Percentiles rank a stretch among this genome's conserved stretches.
These are phyloP conservation scores for Vollenhovia emeryi DNA, from an alignment of 1,140 invertebrate genomes.

Conservation along the genomic window DNA sequence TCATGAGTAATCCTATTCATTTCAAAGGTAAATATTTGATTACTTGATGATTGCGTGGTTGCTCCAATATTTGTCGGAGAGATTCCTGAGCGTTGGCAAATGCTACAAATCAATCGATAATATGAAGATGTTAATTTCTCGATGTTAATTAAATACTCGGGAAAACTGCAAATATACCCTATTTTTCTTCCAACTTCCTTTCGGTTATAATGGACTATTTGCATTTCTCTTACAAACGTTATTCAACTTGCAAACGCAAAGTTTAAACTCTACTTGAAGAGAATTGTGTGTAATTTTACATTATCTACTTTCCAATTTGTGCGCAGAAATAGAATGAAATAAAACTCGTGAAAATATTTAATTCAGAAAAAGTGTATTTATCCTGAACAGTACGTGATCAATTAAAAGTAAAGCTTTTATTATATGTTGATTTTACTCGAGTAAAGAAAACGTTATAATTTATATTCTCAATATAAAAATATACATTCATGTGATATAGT, in stretches of 20 bases:
- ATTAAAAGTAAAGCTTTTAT: background rate
- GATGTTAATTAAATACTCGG: background rate
- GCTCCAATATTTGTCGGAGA: background rate
- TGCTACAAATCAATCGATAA: background rate
- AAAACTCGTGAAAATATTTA: background rate
- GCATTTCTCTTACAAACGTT: background rate
- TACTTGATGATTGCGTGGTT: background rate
- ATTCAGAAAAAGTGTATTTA: background rate
- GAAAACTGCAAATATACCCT: background rate
- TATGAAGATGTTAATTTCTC: background rate
- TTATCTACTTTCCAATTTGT: background rate
- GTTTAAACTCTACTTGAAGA: conserved; percentile 1
- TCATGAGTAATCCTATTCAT: background rate
- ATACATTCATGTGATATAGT: too few relatives aligned
- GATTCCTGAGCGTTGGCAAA: background rate
- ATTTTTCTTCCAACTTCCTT: background rate
- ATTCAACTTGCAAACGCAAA: background rate
- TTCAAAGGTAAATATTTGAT: conserved; percentile 20
- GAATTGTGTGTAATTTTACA: conserved; percentile 8
- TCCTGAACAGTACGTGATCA: background rate
- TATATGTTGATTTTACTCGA: background rate
- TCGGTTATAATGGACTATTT: background rate
- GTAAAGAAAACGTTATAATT: background rate
- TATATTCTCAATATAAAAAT: background rate
- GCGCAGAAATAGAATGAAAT: background rate